These are phyloP conservation scores for Cinclus cinclus DNA, from an alignment of 2,113 vertebrate species.

Conservation along the genomic window DNA sequence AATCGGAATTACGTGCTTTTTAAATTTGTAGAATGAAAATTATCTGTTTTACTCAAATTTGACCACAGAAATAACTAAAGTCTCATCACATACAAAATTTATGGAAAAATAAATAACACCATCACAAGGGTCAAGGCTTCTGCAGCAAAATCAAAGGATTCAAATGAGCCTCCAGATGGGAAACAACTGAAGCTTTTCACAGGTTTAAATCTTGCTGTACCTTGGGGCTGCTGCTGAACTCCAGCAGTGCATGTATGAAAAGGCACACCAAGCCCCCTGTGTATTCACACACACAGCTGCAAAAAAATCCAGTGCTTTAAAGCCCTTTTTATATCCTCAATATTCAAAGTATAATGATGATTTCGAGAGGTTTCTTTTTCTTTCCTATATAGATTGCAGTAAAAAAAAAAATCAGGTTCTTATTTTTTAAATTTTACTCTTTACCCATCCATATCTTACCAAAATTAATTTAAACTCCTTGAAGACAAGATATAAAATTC, in stretches of 20 bases:
- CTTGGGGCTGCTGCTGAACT: neutral
- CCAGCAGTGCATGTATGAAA: neutral
- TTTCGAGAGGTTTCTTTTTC: neutral
- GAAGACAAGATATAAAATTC: neutral
- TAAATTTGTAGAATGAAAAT: neutral
- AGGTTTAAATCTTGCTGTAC: neutral
- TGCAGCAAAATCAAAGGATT: neutral
- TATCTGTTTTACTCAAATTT: neutral
- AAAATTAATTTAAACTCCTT: neutral
- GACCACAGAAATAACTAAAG: neutral
- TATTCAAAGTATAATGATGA: neutral
- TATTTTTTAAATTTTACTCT: neutral
- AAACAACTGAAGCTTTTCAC: neutral
- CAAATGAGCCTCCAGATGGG: neutral
- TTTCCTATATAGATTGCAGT: neutral
- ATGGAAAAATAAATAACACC: neutral
- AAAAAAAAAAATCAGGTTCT: neutral
- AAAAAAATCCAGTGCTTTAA: fast-evolving
- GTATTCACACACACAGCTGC: neutral
- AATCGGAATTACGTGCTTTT: neutral
- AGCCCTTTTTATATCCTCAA: neutral
- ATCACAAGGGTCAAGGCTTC: neutral
- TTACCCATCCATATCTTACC: neutral
- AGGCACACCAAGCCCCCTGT: neutral
- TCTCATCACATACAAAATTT: neutral